These are phyloP conservation scores for Tenthredo livida DNA, from an alignment of 2,888 invertebrate genomes.

Conservation along the genomic window DNA sequence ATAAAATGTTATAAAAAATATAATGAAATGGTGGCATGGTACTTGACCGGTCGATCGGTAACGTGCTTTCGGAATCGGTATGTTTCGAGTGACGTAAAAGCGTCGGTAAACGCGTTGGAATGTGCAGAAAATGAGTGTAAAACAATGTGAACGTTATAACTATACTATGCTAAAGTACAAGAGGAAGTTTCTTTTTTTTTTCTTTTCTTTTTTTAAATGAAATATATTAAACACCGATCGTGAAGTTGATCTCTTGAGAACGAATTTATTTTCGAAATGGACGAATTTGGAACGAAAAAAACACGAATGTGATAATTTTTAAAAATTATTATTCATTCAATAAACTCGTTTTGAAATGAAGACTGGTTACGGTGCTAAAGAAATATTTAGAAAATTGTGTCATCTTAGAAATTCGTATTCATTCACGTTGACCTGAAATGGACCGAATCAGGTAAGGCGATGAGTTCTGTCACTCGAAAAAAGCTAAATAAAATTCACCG, in stretches of 20 bases:
- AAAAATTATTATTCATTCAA: background rate
- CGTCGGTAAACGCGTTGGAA: conserved; percentile 35
- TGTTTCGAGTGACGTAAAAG: background rate
- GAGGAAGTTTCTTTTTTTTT: conserved; percentile 7
- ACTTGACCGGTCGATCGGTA: conserved; percentile 1
- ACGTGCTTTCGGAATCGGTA: conserved; percentile 3
- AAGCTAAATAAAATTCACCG: background rate
- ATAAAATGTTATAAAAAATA: background rate
- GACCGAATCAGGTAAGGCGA: conserved; percentile 39
- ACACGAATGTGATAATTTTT: no score
- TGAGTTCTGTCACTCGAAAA: background rate
- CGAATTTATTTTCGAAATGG: background rate
- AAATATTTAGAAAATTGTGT: conserved; percentile 27
- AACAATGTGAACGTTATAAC: conserved; percentile 36
- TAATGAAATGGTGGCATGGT: background rate
- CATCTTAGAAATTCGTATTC: conserved; percentile 33
- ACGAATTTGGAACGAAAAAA: background rate
- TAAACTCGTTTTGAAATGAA: conserved; percentile 2
- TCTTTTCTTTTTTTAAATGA: background rate
- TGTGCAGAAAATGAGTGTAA: conserved; percentile 39
- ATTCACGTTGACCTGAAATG: conserved; percentile 43
- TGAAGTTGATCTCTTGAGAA: background rate
- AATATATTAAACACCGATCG: background rate
- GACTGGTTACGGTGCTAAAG: background rate
- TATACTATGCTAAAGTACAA: conserved; percentile 6